Evolutionary conservation across 1,140 invertebrate genomes (phyloP).

Genomic region (Pseudomyrmex pallidus): DNA sequence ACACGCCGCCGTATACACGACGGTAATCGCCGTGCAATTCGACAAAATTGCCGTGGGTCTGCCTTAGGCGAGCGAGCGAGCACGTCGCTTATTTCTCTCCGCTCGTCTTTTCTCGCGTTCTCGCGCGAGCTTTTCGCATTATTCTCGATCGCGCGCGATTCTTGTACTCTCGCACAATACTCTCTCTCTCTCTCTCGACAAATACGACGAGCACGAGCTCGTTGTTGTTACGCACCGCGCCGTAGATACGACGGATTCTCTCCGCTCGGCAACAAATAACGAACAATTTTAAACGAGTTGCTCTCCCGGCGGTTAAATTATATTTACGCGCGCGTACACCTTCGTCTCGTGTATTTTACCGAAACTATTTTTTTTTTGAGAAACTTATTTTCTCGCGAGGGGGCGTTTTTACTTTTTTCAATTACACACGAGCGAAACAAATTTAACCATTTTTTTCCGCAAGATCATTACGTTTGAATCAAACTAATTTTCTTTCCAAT

Average conservation of each 20-base stretch:
- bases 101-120: constrained; percentile 37
- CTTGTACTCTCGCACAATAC: no score
- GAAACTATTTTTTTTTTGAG: constrained; percentile 1
- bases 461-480: no score
- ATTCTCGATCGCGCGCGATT: constrained; percentile 47
- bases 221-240: constrained; percentile 32
- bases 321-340: background rate
- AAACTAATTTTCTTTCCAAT: no score
- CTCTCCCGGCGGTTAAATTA: background rate
- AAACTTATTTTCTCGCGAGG: no score
- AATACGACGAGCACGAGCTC: constrained; percentile 14
- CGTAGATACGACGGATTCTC: constrained; percentile 15
- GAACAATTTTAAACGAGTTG: constrained; percentile 20
- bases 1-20: constrained; percentile 25
- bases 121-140: constrained; percentile 56
- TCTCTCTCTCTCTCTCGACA: background rate
- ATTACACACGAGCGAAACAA: no score
- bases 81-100: constrained; percentile 49
- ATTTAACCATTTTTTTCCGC: no score
- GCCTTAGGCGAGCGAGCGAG: constrained; percentile 41
- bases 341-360: constrained; percentile 1
- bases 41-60: constrained; percentile 67
- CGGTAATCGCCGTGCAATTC: constrained; percentile 71
- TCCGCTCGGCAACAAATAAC: constrained; percentile 20
- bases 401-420: no score